These are phyloP conservation scores for Dendrolimus houi DNA, from an alignment of 2,888 invertebrate species.

Conservation along the genomic window DNA sequence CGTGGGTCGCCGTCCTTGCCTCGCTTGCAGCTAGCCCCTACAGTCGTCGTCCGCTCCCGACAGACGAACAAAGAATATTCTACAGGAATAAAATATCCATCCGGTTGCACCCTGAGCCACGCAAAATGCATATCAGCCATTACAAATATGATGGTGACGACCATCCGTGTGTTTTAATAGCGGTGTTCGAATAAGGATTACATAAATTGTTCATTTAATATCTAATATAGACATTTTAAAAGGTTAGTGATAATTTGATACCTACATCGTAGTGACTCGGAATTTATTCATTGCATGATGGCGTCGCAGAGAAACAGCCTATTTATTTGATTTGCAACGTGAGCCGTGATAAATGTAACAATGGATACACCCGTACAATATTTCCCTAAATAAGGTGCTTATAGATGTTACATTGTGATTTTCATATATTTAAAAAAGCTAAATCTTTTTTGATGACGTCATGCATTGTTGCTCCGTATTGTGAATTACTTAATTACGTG, in stretches of 20 bases:
- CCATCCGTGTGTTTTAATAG: neutral
- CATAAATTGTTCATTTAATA: constrained; percentile 9
- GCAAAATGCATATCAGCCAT: constrained; percentile 30
- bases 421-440: too few species aligned
- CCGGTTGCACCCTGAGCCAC: constrained; percentile 26
- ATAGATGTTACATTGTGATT: too few species aligned
- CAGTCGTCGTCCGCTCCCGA: constrained; percentile 43
- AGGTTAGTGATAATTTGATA: constrained; percentile 46
- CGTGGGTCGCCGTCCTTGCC: constrained; percentile 36
- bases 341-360: too few species aligned
- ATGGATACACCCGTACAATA: too few species aligned
- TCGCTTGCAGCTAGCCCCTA: constrained; percentile 22
- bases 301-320: neutral
- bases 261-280: constrained; percentile 4
- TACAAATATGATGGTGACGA: constrained; percentile 3
- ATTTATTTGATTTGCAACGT: too few species aligned
- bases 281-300: neutral
- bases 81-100: constrained; percentile 17
- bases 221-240: constrained; percentile 20
- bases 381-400: too few species aligned
- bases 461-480: neutral
- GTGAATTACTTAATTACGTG: neutral
- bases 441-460: neutral
- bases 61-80: constrained; percentile 32
- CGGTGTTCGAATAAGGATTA: neutral